Percentiles rank a stretch among this genome's conserved stretches.
These are phyloP conservation scores for Sinonovacula constricta DNA, from an alignment of 1,140 invertebrate genomes.

Conservation along the genomic window DNA sequence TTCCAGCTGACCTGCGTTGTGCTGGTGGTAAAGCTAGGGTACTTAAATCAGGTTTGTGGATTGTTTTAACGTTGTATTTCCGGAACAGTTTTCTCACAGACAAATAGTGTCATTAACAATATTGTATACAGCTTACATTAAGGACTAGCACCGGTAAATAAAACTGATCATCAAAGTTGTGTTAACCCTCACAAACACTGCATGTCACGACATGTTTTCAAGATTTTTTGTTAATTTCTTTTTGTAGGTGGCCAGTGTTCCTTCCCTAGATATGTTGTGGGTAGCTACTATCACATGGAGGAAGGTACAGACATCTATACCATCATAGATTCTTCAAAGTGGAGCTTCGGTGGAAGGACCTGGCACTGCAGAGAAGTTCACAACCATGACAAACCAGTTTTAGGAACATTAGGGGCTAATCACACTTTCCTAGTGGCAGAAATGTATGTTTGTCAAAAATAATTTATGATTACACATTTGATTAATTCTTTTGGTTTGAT, in stretches of 20 bases:
- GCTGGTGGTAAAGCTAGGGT: no score
- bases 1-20: no score
- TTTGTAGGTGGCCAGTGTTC: constrained; percentile 17
- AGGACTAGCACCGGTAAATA: background rate
- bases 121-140: background rate
- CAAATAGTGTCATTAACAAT: background rate
- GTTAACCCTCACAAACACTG: background rate
- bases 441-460: background rate
- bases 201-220: background rate
- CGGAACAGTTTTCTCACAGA: background rate
- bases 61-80: no score
- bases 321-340: constrained; percentile 33
- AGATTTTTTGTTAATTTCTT: background rate
- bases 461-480: background rate
- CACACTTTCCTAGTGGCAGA: constrained; percentile 41
- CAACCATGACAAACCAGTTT: constrained; percentile 39
- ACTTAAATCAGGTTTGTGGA: no score
- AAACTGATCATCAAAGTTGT: background rate
- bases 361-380: constrained; percentile 22
- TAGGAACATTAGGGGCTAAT: constrained; percentile 30
- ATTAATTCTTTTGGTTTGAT: background rate
- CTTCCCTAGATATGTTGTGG: constrained; percentile 30
- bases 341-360: no score
- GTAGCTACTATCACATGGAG: constrained; percentile 43
- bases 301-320: constrained; percentile 23